Conservation (phyloP, 1,140 invertebrate species). For the Drosophila parvula region DNA sequence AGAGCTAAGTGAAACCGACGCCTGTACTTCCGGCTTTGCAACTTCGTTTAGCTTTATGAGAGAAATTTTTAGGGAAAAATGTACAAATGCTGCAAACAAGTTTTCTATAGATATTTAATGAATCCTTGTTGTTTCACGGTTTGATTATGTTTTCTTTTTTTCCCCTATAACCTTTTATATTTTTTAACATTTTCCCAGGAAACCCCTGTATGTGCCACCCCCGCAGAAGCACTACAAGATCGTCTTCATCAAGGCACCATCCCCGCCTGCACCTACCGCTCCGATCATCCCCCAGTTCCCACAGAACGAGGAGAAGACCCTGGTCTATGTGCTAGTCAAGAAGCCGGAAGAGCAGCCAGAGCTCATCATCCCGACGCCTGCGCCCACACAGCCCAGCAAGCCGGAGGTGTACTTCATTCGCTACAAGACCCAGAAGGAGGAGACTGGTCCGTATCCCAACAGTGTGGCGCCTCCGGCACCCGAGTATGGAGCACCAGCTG, state of each 20-base stretch:
- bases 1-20: background rate
- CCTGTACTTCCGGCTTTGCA: background rate
- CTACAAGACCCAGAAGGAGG: conserved; percentile 90
- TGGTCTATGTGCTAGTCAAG: conserved; percentile 95
- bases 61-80: background rate
- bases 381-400: conserved; percentile 92
- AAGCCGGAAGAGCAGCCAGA: conserved; percentile 93
- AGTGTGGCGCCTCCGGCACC: conserved; percentile 84
- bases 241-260: conserved; percentile 94
- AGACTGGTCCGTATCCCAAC: conserved; percentile 84
- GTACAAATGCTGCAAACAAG: background rate
- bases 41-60: too few species aligned
- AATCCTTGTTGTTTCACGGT: background rate
- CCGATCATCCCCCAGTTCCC: conserved; percentile 90
- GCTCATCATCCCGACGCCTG: conserved; percentile 90
- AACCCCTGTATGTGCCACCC: conserved; percentile 87
- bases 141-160: background rate
- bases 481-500: conserved; percentile 85
- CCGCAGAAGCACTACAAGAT: conserved; percentile 96
- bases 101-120: too few species aligned
- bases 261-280: conserved; percentile 90
- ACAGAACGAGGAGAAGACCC: conserved; percentile 93
- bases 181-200: conserved; percentile 65
- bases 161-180: background rate
- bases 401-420: conserved; percentile 95